Percentiles rank a stretch among this genome's conserved stretches.
phyloP scores from a whole-genome alignment of 2,888 invertebrate genomes.

The Carcina quercana region DNA sequence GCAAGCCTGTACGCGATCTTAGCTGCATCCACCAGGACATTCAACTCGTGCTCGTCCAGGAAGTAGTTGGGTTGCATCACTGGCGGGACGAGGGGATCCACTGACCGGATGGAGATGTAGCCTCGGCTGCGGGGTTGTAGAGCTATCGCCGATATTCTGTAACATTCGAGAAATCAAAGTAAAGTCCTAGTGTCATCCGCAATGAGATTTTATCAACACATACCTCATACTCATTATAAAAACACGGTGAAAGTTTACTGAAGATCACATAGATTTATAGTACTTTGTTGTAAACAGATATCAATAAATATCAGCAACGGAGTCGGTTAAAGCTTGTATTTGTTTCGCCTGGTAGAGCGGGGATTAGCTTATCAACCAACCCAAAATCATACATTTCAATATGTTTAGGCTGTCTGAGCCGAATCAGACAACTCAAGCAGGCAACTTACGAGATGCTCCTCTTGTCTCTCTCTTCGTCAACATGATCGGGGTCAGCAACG shows the following conservation, averaged over 20 bases:
- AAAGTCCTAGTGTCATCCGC: neutral
- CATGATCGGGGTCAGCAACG: slow-evolving; percentile 25
- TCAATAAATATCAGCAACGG: no score
- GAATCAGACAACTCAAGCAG: no score
- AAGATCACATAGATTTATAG: no score
- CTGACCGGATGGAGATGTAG: slow-evolving; percentile 75
- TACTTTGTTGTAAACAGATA: no score
- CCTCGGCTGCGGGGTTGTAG: slow-evolving; percentile 81
- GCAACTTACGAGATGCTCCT: neutral
- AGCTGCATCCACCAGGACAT: slow-evolving; percentile 77
- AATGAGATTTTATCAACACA: neutral
- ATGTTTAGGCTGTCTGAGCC: no score
- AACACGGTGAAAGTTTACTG: no score
- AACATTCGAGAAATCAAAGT: slow-evolving; percentile 5
- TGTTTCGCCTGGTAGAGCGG: no score
- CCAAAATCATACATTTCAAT: no score
- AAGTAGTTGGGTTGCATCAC: slow-evolving; percentile 87
- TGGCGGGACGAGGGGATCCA: slow-evolving; percentile 81
- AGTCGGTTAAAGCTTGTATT: no score
- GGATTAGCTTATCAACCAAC: no score
- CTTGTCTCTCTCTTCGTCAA: slow-evolving; percentile 26
- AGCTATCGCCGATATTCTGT: slow-evolving; percentile 74
- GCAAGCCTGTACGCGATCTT: slow-evolving; percentile 73
- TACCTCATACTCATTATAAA: no score
- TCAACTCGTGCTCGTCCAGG: slow-evolving; percentile 77